Base-by-base conservation (phyloP, 2,888 invertebrate genomes). In the Rhingia campestris region DNA sequence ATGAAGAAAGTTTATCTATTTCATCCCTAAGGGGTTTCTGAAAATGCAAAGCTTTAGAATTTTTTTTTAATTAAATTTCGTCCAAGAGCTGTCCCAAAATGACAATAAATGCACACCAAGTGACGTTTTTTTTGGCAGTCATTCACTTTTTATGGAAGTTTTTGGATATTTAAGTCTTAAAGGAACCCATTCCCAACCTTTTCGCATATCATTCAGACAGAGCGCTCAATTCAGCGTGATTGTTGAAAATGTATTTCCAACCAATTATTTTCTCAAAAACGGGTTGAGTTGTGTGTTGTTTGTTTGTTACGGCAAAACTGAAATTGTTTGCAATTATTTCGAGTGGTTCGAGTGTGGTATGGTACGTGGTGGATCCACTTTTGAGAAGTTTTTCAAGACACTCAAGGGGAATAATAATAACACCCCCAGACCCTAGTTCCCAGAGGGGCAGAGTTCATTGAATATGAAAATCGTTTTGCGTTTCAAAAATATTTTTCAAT, bases 271-370 rank as follows among this genome's bases (percentile, higher is more conserved):
- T 35, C 9, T 45, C 35, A 35, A 73, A 73, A 22, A 22, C 22
- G 2, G 22, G 1, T 22, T 22, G 22, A 2, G 1, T 22, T 22
- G 22, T 9, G 63, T 53, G 35, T 45, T 73, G 6, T 6, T 53
- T 66, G 37, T 45, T 33, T 43, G 22, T 45, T 56, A 37, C 37
- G 22, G 10, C 3, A 22, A 67, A 39, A 43, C 22, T 56, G 10
- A 41, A 66, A 74, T 74, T 66, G 64, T 51, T 58, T 74, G 66
- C 12, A 74, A 74, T 74, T 74, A 66, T 74, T 58, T 66, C 58
- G 64, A 73, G 72, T 73, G 54, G 9, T 74, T 70, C 41, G 37
- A 70, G 76, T 77, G 63, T 35, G 47, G 22, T 1, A 22, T 35
- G 47, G 22, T 1, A 22, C 22, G 22, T 22, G 22, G 22, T 22